Evolutionary conservation across 1,140 invertebrate species (phyloP), one percentile per base, ranked within the genome.

Genomic region (Hesperophylax magnus): DNA sequence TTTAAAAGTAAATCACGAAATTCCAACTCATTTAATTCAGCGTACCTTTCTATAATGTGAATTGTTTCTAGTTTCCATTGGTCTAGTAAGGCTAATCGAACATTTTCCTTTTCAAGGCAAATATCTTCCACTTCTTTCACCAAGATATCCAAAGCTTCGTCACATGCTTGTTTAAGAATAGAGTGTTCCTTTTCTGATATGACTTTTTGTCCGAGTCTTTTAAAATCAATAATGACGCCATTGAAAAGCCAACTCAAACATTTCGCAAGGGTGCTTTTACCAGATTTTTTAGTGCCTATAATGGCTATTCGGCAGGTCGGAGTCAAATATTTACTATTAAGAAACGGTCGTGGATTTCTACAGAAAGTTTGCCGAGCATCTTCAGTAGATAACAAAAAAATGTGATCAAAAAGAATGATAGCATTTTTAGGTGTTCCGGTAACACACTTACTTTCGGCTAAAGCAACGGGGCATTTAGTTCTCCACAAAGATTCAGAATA

Each of bases 381-480:
- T 15, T 86, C 80, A 71, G 90, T 89, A 18, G 90, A 90, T 18
- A 93, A 81, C 47, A 93, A 90, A 84, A 90, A 93, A 17, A 93
- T 86, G 82, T 91, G 89, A 85, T 92, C 91, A 85, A 93, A 89
- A 80, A 93, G 92, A 67, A 88, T 87, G 3, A 92, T 90, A 14
- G 91, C 89, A 85, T 88, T 89, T 83, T 91, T 89, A 2, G 88
- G 80, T 24, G 85, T 84, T 67, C 92, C 92, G 60, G 86, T 84
- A 17, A 86, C 78, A 63, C 87, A 86, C 47, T 82, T 85, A 15
- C 92, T 89, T 63, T 89, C 86, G 56, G 88, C 88, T 65, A 93
- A 86, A 82, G 92, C 89, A 2, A 93, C 92, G 3, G 93, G 92
- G 84, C 93, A 93, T 85, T 88, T 87, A 54, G 88, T 89, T 53